phyloP scores from a whole-genome alignment of 2,797 vertebrate genomes.

The Notoglanidium macrostoma region DNA sequence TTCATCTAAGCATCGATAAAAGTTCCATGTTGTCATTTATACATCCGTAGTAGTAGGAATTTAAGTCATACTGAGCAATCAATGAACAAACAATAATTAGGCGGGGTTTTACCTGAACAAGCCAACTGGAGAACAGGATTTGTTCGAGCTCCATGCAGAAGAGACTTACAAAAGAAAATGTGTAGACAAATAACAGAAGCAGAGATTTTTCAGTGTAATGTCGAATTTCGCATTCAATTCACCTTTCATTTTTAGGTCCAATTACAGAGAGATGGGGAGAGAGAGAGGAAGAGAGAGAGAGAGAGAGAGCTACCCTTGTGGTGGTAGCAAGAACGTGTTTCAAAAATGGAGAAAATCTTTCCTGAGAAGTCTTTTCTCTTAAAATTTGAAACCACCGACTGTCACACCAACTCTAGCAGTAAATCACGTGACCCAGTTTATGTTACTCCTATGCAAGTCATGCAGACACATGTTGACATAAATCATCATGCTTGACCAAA shows the following conservation, averaged over 20 bases:
- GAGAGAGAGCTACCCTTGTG: too few relatives aligned
- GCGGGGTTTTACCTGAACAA: background rate
- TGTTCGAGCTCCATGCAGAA: background rate
- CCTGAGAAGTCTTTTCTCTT: background rate
- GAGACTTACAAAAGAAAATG: background rate
- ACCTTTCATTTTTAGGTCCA: background rate
- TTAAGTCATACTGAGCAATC: background rate
- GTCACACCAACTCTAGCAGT: background rate
- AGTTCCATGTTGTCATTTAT: background rate
- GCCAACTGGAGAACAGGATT: background rate
- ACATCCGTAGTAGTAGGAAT: background rate
- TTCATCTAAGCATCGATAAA: background rate
- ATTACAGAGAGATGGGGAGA: background rate
- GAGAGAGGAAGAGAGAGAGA: background rate
- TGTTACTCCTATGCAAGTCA: background rate
- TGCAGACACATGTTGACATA: background rate
- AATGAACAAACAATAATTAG: background rate
- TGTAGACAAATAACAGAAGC: background rate
- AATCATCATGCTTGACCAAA: background rate
- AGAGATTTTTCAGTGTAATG: background rate
- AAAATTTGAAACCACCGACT: background rate
- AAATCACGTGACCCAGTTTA: background rate
- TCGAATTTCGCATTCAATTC: background rate
- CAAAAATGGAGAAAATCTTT: background rate
- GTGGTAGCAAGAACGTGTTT: too few relatives aligned